These are phyloP conservation scores for Nemotelus pantherinus DNA, from an alignment of 2,888 invertebrate genomes.

Conservation along the genomic window DNA sequence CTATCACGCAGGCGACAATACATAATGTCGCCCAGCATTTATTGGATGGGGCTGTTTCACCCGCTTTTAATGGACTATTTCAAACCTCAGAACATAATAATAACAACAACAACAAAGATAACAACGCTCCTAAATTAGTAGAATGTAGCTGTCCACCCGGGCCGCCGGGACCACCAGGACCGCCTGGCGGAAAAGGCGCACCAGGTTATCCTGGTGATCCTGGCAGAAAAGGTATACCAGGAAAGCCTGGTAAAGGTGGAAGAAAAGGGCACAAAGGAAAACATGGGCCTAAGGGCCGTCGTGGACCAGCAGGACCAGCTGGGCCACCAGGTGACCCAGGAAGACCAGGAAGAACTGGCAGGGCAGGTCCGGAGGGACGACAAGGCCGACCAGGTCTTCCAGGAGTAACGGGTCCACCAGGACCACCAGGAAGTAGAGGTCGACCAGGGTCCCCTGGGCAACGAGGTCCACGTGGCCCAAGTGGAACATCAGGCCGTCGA, in stretches of 20 bases:
- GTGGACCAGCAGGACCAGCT: not conserved
- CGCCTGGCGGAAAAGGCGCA: slow-evolving; percentile 32
- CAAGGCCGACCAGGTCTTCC: slow-evolving; percentile 26
- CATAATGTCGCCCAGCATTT: slow-evolving; percentile 7
- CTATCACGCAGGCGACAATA: not conserved
- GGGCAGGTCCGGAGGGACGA: slow-evolving; percentile 13
- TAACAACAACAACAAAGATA: not conserved
- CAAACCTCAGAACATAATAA: not conserved
- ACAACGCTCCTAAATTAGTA: not conserved
- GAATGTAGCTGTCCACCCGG: slow-evolving; percentile 38
- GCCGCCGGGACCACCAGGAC: slow-evolving; percentile 36
- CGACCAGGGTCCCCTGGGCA: slow-evolving; percentile 17
- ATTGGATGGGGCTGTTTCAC: not conserved
- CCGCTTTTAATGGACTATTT: not conserved
- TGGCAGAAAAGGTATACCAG: slow-evolving; percentile 15
- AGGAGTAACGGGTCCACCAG: slow-evolving; percentile 44
- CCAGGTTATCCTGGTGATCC: slow-evolving; percentile 24
- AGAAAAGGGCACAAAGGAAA: not conserved
- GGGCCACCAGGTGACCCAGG: slow-evolving; percentile 42
- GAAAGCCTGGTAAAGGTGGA: slow-evolving; percentile 10
- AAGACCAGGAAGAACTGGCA: slow-evolving; percentile 1
- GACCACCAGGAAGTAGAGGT: slow-evolving; percentile 32
- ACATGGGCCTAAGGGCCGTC: slow-evolving; percentile 1
- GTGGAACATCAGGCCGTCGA: not conserved
- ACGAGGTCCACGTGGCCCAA: not conserved